These are phyloP conservation scores for Drosophila littoralis DNA, from an alignment of 1,140 invertebrate species.

Conservation along the genomic window DNA sequence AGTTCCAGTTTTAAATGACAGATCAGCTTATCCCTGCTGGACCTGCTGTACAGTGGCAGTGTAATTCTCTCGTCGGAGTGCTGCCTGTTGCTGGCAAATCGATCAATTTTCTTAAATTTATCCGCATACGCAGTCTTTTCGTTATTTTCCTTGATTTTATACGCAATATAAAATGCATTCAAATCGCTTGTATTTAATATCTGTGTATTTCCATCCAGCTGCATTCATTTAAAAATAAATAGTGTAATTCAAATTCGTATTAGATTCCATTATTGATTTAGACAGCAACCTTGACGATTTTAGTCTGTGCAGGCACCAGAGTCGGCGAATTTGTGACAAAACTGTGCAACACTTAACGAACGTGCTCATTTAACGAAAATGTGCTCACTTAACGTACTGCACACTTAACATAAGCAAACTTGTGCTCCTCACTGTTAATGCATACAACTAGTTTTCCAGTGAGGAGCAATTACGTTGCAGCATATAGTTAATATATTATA, in stretches of 20 bases:
- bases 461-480: constrained; percentile 1
- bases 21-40: constrained; percentile 65
- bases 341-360: constrained; percentile 3
- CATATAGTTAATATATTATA: background rate
- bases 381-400: background rate
- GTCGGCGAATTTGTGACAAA: background rate
- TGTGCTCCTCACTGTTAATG: constrained; percentile 13
- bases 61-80: constrained; percentile 21
- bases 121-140: constrained; percentile 9
- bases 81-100: constrained; percentile 11
- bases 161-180: constrained; percentile 46
- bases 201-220: constrained; percentile 62
- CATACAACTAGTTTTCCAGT: background rate
- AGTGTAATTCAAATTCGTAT: background rate
- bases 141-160: constrained; percentile 34
- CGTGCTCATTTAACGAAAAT: background rate
- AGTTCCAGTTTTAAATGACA: constrained; percentile 66
- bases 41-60: constrained; percentile 69
- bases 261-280: background rate
- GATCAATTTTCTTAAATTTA: constrained; percentile 36
- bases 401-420: background rate
- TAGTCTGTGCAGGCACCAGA: constrained; percentile 7
- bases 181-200: constrained; percentile 34
- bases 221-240: constrained; percentile 2
- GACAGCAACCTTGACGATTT: background rate